Base-by-base conservation (phyloP, 2,888 invertebrate genomes). In the Cremastobaeus sp. region DNA sequence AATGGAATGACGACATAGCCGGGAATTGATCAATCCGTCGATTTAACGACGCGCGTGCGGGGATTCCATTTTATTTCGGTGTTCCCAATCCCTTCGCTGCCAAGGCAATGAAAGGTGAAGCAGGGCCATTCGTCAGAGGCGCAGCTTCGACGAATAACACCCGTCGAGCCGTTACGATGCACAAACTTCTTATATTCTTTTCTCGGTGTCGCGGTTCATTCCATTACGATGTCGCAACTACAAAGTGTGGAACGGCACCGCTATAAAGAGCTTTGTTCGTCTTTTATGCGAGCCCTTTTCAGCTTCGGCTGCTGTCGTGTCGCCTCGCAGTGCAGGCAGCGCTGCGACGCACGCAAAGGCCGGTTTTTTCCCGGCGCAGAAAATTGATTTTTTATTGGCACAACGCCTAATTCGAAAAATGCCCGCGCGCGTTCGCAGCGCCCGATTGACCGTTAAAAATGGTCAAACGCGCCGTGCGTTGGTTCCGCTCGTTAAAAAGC, bases 401-500 rank as follows among this genome's bases (percentile, higher is more conserved):
- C 39, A 30, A 11, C 35, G 25, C 43, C 37, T 48, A 39, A 59
- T 65, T 66, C 60, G 57, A 71, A 55, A 39, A 34, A 28, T 8
- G 12, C 12, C 17, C 9, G 9, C 17, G n/a, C 34, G n/a, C 6
- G 18, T 30, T 28, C 30, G 9, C 28, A n/a, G n/a, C n/a, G n/a
- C n/a, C n/a, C n/a, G 28, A 6, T 20, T 20, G 25, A 6, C 14
- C 37, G 12, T 30, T 45, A 34, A 43, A 37, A 54, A 35, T 35
- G 62, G 18, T 57, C 57, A 64, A 64, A 57, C 41, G 50, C 50
- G 37, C 64, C 39, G 48, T 18, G 34, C 25, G 18, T 52, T 65
- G n/a, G 70, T 62, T 72, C 41, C 68, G 54, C 50, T 75, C 57
- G 54, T 64, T 72, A 59, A 59, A 62, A 68, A 47, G 45, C 34